phyloP scores from a whole-genome alignment of 2,888 invertebrate genomes.

The Hydrotaea cyrtoneurina region DNA sequence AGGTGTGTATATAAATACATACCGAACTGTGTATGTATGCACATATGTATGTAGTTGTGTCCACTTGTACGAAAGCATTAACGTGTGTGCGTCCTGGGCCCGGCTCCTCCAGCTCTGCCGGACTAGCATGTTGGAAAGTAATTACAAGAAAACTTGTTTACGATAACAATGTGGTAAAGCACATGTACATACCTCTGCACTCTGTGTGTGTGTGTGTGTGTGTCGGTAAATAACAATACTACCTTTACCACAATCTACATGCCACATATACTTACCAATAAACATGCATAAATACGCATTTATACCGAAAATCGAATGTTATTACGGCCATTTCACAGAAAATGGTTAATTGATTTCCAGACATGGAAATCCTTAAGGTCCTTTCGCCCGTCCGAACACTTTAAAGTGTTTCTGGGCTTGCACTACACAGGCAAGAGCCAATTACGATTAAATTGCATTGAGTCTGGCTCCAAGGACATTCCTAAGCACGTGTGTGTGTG shows the following conservation, averaged over 20 bases:
- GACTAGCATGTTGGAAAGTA: conserved; percentile 25
- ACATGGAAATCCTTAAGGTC: not conserved
- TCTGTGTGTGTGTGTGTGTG: conserved; percentile 5
- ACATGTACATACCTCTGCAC: conserved; percentile 10
- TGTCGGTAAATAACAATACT: conserved; percentile 16
- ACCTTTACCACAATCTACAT: conserved; percentile 13
- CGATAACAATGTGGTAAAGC: conserved; percentile 40
- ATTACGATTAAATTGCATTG: not conserved
- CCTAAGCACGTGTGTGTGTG: not conserved
- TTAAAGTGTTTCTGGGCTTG: conserved; percentile 7
- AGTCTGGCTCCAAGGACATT: not conserved
- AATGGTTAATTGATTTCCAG: conserved; percentile 31
- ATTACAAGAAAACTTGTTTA: conserved; percentile 43
- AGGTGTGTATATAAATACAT: conserved; percentile 56
- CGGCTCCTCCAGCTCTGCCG: not conserved
- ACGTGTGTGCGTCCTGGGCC: not conserved
- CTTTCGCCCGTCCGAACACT: not conserved
- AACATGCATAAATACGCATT: conserved; percentile 32
- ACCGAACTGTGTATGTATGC: conserved; percentile 12
- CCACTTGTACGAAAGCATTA: conserved; percentile 64
- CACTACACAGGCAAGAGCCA: not conserved
- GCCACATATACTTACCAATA: conserved; percentile 31
- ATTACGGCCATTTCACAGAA: conserved; percentile 21
- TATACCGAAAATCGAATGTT: conserved; percentile 28
- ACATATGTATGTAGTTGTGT: conserved; percentile 58